Base-by-base conservation (phyloP, 2,113 vertebrate species). In the Hydrolagus affinis region DNA sequence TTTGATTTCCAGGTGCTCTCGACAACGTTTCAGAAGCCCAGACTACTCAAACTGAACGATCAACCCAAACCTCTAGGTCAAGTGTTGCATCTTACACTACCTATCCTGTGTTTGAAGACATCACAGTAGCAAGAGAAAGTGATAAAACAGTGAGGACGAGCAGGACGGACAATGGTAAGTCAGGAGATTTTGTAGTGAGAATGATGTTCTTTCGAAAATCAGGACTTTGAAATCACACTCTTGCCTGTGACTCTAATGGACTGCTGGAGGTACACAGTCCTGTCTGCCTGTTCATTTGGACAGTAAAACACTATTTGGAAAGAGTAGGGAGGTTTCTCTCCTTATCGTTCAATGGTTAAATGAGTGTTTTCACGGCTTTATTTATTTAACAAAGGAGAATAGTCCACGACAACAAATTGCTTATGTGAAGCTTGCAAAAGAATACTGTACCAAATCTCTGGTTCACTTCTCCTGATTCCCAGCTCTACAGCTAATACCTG, bases 111-210 rank as follows among this genome's bases (percentile, higher is more conserved):
- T 83, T 83, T 83, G 78, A 83, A 66, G 66, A 64, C 8, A 66
- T 83, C 78, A 83, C 78, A 11, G 17, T 11, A 3, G 0, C 62
- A 17, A 83, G 32, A 30, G 78, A 83, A 66, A 64, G 66, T 68
- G 78, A 83, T 68, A 83, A 64, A 83, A 68, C 78, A 28, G 78
- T 68, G 62, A 83, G 12, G 17, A 30, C 66, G 25, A 83, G 11
- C 17, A 19, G 17, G 15, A 83, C 15, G 64, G 44, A 44, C 44
- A 23, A 83, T 19, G 78, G 78, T 83, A 68, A 83, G 78, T 19
- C 62, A 66, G 8, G 30, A 32, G 3, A 15, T 25, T 28, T 83
- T 66, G 9, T 10, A 30, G 62, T 83, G 8, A 6, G 12, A 30
- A 30, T 30, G 15, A 32, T 30, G 77, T 66, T 23, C 25, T 83